Conservation (phyloP, 2,113 vertebrate species). For the Heterotis niloticus region DNA sequence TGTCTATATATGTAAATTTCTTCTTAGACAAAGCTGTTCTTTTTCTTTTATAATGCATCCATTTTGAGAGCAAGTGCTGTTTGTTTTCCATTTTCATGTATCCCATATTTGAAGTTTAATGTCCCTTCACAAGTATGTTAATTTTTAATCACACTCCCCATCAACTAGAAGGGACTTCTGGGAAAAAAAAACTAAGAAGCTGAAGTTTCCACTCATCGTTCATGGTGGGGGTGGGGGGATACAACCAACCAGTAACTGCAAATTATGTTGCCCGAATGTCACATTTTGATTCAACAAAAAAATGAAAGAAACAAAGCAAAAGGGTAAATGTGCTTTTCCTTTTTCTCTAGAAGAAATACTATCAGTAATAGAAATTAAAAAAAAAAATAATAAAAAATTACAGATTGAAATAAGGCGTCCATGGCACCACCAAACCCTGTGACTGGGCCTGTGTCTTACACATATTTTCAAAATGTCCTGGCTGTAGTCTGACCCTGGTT, state of each 20-base stretch:
- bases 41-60: not conserved
- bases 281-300: slow-evolving; percentile 38
- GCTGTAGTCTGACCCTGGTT: slow-evolving; percentile 5
- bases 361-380: slow-evolving; percentile 36
- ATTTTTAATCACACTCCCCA: slow-evolving; percentile 17
- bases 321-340: slow-evolving; percentile 58
- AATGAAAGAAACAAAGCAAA: slow-evolving; percentile 27
- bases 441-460: slow-evolving; percentile 22
- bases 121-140: slow-evolving; percentile 22
- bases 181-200: slow-evolving; percentile 27
- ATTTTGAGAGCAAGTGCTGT: slow-evolving; percentile 38
- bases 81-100: slow-evolving; percentile 34
- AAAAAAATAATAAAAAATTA: slow-evolving; percentile 23
- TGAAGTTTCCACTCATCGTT: slow-evolving; percentile 28
- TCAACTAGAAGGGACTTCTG: slow-evolving; percentile 29
- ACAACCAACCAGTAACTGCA: slow-evolving; percentile 36
- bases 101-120: slow-evolving; percentile 28
- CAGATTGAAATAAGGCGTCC: slow-evolving; percentile 45
- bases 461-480: slow-evolving; percentile 15
- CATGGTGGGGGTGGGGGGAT: slow-evolving; percentile 24
- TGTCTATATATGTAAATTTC: slow-evolving; percentile 33
- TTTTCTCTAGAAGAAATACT: slow-evolving; percentile 36
- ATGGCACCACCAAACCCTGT: slow-evolving; percentile 43
- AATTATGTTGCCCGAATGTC: slow-evolving; percentile 36
- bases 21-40: slow-evolving; percentile 31